Base-by-base conservation (phyloP, 2,888 invertebrate species). In the Eurytoma adleriae region DNA sequence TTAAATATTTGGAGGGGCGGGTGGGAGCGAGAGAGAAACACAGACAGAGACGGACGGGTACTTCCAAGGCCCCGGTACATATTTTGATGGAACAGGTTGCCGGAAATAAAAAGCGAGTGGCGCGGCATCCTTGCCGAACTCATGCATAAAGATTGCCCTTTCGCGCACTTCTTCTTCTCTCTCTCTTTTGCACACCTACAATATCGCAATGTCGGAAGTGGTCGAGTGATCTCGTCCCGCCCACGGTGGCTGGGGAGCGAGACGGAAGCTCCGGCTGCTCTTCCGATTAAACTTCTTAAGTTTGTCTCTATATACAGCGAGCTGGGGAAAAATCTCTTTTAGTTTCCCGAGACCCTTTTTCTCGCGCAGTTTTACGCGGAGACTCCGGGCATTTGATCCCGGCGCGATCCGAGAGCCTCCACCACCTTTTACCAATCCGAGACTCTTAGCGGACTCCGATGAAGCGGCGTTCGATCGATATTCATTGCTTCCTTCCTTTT, bases 81-180 rank as follows among this genome's bases (percentile, higher is more conserved):
- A 83, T 84, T 84, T 83, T 77, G 83, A 83, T 80, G 82, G 76
- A 85, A 83, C 84, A 84, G 80, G 79, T 85, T 83, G 85, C 30
- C n/a, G 70, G 61, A 86, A 88, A 84, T 86, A 86, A 87, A 85
- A 73, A 68, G 82, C 80, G 40, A 82, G 73, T 67, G 62, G 82
- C 72, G 81, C 69, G 40, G 4, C 40, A 7, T 5, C 71, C 75
- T 72, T 40, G 74, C 81, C 83, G 78, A 84, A 85, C 86, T 85
- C 85, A 85, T 84, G 85, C 85, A 84, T 83, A 86, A 85, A 82
- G 85, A 86, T 85, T 84, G 83, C 82, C 82, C 81, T 82, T 79
- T 78, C 72, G 62, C 61, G 72, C 79, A 75, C 80, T 71, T 74
- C 56, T 59, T 54, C 27, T 24, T 82, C 76, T 77, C 72, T 56